Evolutionary conservation across 2,888 invertebrate genomes (phyloP).

Genomic region (Volucella zonaria): DNA sequence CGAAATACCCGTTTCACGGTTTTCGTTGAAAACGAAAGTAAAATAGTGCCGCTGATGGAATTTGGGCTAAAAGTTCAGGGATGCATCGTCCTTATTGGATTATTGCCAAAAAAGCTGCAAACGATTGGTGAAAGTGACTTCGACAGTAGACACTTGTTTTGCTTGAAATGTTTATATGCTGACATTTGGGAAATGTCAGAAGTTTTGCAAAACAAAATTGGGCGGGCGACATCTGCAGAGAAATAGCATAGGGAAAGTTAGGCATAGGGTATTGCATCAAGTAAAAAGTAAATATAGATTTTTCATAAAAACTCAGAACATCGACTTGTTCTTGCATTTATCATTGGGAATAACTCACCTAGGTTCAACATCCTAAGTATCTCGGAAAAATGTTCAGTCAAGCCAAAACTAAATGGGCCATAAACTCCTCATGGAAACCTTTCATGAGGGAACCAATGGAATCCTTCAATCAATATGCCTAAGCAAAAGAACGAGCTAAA

Average conservation of each 20-base stretch:
- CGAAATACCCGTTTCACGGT: too few species aligned
- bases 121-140: not conserved
- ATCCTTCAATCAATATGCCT: too few species aligned
- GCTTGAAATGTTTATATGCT: conserved; percentile 42
- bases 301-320: too few species aligned
- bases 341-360: too few species aligned
- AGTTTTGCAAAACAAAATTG: conserved; percentile 4
- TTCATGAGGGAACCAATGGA: too few species aligned
- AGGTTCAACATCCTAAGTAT: too few species aligned
- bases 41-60: too few species aligned
- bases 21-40: too few species aligned
- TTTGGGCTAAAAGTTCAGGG: not conserved
- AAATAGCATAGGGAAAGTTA: not conserved
- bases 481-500: too few species aligned
- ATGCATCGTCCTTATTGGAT: not conserved
- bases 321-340: too few species aligned
- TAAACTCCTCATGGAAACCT: not conserved
- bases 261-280: not conserved
- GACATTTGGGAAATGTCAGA: conserved; percentile 53
- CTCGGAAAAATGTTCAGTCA: too few species aligned
- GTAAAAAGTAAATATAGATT: not conserved
- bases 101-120: conserved; percentile 1
- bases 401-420: not conserved
- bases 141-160: conserved; percentile 3
- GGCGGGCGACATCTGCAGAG: not conserved